Percentiles rank a stretch among this genome's conserved stretches.
These are phyloP conservation scores for Carterocephalus palaemon DNA, from an alignment of 2,888 invertebrate species.

Conservation along the genomic window DNA sequence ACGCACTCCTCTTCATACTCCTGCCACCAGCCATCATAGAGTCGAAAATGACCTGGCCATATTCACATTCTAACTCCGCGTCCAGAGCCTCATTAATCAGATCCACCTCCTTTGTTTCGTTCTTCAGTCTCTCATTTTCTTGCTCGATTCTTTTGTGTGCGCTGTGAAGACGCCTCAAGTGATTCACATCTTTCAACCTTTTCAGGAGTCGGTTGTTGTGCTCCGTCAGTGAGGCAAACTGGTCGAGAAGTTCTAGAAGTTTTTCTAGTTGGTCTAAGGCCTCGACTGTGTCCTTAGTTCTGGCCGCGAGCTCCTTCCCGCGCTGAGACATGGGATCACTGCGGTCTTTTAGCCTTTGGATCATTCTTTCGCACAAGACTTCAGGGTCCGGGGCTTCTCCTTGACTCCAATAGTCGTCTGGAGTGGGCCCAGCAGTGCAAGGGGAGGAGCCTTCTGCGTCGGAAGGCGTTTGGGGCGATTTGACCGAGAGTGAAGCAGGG, in stretches of 20 bases:
- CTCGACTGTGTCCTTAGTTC: constrained; percentile 79
- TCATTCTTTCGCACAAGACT: constrained; percentile 61
- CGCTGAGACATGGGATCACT: constrained; percentile 72
- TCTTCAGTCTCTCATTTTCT: constrained; percentile 60
- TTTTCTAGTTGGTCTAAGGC: constrained; percentile 89
- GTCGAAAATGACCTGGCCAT: constrained; percentile 81
- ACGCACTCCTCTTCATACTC: constrained; percentile 69
- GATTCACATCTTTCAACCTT: constrained; percentile 85
- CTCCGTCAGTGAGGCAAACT: constrained; percentile 84
- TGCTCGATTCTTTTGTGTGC: constrained; percentile 75
- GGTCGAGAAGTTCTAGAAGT: constrained; percentile 86
- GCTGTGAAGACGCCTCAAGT: constrained; percentile 81
- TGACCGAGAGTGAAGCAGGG: constrained; percentile 62
- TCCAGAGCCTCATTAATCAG: constrained; percentile 72
- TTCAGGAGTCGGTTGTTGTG: constrained; percentile 84
- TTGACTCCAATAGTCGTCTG: constrained; percentile 57
- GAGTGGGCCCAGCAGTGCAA: constrained; percentile 59
- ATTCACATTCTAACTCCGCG: constrained; percentile 80
- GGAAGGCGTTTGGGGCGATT: constrained; percentile 59
- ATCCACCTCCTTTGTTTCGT: constrained; percentile 59
- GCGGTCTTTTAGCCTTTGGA: constrained; percentile 60
- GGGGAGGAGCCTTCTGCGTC: constrained; percentile 69
- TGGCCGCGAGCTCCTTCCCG: constrained; percentile 76
- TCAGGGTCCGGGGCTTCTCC: constrained; percentile 55
- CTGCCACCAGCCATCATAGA: constrained; percentile 80